Evolutionary conservation across 2,797 vertebrate species (phyloP).

Genomic region (Acipenser ruthenus): DNA sequence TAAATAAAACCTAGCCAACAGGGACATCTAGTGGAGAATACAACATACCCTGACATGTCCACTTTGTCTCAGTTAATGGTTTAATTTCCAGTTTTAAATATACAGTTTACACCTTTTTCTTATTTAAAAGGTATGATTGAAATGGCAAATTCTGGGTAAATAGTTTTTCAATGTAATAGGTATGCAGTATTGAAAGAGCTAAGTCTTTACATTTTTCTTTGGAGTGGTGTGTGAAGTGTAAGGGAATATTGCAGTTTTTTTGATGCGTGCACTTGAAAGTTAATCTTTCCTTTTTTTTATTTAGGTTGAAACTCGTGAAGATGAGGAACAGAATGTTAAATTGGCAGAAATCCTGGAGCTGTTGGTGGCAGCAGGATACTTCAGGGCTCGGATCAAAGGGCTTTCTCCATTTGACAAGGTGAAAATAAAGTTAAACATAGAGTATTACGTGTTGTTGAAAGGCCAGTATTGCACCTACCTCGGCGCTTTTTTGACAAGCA

Average conservation of each 20-base stretch:
- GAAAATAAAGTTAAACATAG: conserved; percentile 11
- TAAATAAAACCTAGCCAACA: too few relatives aligned
- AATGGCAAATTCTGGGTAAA: neutral
- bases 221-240: neutral
- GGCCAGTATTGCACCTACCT: neutral
- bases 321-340: conserved; percentile 91
- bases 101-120: too few relatives aligned
- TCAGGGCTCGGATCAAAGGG: conserved; percentile 91
- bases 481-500: neutral
- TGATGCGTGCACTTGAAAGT: neutral
- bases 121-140: too few relatives aligned
- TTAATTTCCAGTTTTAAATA: too few relatives aligned
- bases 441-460: neutral
- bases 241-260: neutral
- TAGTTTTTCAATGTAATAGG: neutral
- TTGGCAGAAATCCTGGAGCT: conserved; percentile 88
- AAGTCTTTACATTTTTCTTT: neutral
- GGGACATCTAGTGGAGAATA: too few relatives aligned
- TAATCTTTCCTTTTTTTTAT: conserved; percentile 6
- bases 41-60: too few relatives aligned
- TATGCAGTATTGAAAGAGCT: neutral
- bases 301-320: conserved; percentile 90
- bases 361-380: conserved; percentile 91
- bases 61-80: too few relatives aligned
- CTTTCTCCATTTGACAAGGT: conserved; percentile 96